Conservation (phyloP, 2,113 vertebrate species). For the Crotalus viridis region DNA sequence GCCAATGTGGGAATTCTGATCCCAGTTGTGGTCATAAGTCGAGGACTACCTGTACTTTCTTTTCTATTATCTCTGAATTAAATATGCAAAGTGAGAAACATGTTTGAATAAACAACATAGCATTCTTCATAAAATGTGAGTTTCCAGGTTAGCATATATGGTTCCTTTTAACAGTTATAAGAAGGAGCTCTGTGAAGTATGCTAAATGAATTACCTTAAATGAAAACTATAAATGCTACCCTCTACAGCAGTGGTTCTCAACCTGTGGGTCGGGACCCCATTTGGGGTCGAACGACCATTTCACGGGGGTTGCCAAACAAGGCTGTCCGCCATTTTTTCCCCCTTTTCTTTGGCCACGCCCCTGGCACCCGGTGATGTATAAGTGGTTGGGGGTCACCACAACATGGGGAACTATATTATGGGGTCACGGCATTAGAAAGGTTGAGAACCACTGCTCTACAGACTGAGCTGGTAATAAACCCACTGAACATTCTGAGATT, state of each 20-base stretch:
- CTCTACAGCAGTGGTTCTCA: too few relatives aligned
- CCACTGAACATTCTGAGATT: neutral
- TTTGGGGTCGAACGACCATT: too few relatives aligned
- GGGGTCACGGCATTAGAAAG: too few relatives aligned
- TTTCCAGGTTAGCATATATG: neutral
- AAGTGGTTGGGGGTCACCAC: too few relatives aligned
- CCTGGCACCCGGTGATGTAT: too few relatives aligned
- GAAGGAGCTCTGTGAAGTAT: neutral
- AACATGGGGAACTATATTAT: too few relatives aligned
- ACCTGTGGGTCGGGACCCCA: too few relatives aligned
- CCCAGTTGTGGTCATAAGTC: neutral
- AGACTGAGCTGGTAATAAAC: neutral
- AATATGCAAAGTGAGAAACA: neutral
- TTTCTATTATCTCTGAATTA: neutral
- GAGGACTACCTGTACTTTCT: neutral
- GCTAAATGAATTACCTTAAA: neutral
- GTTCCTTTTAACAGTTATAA: neutral
- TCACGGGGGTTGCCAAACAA: too few relatives aligned
- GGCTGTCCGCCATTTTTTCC: too few relatives aligned
- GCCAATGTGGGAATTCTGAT: neutral
- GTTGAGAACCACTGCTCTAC: too few relatives aligned
- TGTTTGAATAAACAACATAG: neutral
- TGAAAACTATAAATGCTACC: neutral
- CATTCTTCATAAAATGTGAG: neutral
- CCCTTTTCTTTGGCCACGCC: too few relatives aligned